Evolutionary conservation across 2,113 vertebrate genomes (phyloP).

Genomic region (Ptilorrhoa leucosticta): DNA sequence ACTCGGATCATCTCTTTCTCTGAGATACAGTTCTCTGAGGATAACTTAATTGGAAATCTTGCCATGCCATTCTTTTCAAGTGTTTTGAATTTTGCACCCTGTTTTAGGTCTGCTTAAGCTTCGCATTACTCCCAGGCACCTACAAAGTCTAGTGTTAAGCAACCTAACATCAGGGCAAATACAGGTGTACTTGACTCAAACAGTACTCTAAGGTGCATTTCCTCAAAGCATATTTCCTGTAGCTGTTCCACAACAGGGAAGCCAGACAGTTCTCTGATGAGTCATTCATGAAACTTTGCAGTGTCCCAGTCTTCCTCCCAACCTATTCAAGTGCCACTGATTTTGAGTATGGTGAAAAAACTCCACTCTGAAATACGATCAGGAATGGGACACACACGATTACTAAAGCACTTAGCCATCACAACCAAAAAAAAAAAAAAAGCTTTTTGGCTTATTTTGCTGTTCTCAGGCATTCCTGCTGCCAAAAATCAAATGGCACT

Average conservation of each 20-base stretch:
- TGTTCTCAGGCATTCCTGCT: not conserved
- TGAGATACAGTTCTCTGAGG: not conserved
- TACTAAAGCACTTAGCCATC: not conserved
- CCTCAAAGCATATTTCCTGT: not conserved
- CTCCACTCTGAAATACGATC: not conserved
- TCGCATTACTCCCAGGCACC: not conserved
- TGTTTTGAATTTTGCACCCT: not conserved
- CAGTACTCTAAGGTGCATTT: not conserved
- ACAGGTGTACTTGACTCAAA: not conserved
- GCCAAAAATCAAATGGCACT: not conserved
- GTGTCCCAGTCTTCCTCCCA: not conserved
- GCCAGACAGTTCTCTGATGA: not conserved
- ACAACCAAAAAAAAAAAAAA: not conserved
- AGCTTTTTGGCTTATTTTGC: not conserved
- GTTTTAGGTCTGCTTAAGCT: not conserved
- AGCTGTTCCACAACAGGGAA: not conserved
- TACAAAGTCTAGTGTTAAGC: not conserved
- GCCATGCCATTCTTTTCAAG: not conserved
- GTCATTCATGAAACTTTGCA: not conserved
- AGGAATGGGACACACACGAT: not conserved
- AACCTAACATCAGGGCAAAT: not conserved
- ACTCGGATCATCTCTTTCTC: not conserved
- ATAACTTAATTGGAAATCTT: not conserved
- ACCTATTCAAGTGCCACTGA: not conserved
- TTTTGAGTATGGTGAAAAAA: not conserved